Percentiles rank a stretch among this genome's conserved stretches.
Evolutionary conservation across 2,797 vertebrate genomes (phyloP).

Genomic region (Bradypodion pumilum): DNA sequence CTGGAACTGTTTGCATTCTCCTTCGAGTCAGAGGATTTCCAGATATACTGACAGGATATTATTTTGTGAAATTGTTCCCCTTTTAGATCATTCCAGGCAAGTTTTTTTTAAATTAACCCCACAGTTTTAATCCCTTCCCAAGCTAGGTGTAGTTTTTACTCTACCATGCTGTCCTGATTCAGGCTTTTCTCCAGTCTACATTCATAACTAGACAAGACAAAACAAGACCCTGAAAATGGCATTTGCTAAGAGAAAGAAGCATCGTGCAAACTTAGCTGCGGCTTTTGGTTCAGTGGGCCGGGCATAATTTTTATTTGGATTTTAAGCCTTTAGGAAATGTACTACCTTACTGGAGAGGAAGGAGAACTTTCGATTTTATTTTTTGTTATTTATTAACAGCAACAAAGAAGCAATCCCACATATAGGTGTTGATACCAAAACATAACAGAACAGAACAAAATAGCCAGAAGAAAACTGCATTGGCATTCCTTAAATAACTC

Average conservation of each 20-base stretch:
- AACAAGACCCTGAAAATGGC: neutral
- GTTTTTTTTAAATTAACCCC: neutral
- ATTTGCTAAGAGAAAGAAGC: neutral
- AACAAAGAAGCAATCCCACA: neutral
- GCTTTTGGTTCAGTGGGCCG: neutral
- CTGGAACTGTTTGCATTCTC: conserved; percentile 2
- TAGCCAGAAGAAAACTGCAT: too few relatives aligned
- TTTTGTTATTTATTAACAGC: neutral
- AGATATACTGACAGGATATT: conserved; percentile 15
- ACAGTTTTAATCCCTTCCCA: conserved; percentile 27
- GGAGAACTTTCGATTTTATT: neutral
- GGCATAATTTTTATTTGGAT: conserved; percentile 1
- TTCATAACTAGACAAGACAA: neutral
- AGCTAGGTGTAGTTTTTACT: neutral
- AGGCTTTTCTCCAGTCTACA: fast-evolving
- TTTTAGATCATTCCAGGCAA: neutral
- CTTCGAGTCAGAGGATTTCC: neutral
- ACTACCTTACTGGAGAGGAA: fast-evolving
- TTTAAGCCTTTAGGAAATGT: neutral
- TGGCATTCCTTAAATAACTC: neutral
- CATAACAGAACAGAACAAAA: too few relatives aligned
- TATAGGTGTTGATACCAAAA: neutral
- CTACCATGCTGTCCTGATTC: neutral
- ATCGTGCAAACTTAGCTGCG: neutral
- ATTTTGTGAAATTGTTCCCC: conserved; percentile 14